These are phyloP conservation scores for Brachyalestes nurse DNA, from an alignment of 2,797 vertebrate genomes.

Conservation along the genomic window DNA sequence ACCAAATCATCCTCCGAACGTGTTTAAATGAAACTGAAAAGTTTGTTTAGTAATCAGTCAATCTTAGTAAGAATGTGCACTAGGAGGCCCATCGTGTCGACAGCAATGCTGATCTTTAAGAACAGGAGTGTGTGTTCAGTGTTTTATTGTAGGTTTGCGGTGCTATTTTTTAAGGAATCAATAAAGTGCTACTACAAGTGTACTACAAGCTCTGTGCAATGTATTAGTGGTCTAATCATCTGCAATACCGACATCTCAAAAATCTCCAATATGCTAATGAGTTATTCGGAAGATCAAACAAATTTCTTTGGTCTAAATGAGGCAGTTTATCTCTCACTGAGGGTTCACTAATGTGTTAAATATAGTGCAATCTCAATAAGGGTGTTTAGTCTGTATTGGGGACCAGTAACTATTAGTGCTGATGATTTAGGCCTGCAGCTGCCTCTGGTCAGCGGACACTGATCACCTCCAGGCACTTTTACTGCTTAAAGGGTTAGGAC, in stretches of 20 bases:
- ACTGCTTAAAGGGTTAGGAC: neutral
- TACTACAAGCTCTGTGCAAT: neutral
- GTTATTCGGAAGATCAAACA: neutral
- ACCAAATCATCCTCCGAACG: neutral
- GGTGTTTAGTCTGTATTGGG: neutral
- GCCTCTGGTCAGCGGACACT: slow-evolving; percentile 33
- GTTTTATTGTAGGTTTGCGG: neutral
- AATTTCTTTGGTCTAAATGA: neutral
- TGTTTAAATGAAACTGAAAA: neutral
- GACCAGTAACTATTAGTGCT: neutral
- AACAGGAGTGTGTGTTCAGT: neutral
- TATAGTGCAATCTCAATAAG: neutral
- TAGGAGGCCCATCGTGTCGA: neutral
- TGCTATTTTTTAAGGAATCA: neutral
- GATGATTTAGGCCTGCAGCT: slow-evolving; percentile 35
- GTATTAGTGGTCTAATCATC: neutral
- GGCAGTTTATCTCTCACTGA: neutral
- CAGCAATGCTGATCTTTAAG: neutral
- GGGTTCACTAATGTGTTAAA: neutral
- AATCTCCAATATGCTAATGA: too few species aligned
- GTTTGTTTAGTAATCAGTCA: neutral
- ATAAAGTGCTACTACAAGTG: neutral
- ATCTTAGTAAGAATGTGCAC: neutral
- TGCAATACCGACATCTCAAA: neutral
- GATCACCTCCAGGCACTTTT: slow-evolving; percentile 1